A percentile compares a stretch with the other conserved stretches of the same genome.
These are phyloP conservation scores for Odobenus rosmarus DNA, from an alignment of 2,113 vertebrate species.

Conservation along the genomic window DNA sequence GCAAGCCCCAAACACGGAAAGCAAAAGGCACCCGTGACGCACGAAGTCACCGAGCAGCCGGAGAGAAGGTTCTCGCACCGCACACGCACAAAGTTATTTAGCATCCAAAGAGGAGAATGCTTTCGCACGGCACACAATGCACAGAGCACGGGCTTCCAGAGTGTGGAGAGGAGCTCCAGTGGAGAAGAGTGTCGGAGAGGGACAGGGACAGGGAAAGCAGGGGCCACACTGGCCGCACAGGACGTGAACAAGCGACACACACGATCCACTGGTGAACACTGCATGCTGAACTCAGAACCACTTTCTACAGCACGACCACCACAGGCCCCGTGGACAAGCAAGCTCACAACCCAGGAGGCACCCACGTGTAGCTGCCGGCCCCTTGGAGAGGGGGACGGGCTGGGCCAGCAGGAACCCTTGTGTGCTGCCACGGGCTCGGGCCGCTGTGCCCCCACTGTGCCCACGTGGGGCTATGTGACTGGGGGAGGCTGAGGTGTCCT, in stretches of 20 bases:
- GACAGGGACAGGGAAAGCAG: no score
- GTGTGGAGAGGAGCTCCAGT: no score
- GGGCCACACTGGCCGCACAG: no score
- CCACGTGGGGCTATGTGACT: background rate
- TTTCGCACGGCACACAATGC: accelerated
- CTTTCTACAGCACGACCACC: background rate
- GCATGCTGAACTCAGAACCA: background rate
- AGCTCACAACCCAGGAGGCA: background rate
- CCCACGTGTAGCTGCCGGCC: background rate
- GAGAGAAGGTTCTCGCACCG: accelerated
- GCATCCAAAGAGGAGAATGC: no score
- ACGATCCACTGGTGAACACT: background rate
- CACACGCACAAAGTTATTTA: accelerated
- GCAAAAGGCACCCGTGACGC: no score
- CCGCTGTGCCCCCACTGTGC: accelerated
- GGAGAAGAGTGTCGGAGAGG: background rate
- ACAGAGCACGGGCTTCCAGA: no score
- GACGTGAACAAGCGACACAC: background rate
- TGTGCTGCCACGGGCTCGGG: accelerated
- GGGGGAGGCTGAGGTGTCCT: background rate
- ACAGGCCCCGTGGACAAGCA: background rate
- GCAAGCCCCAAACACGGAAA: no score
- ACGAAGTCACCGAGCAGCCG: no score
- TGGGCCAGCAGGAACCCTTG: no score
- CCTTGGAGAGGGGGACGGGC: background rate